phyloP scores from a whole-genome alignment of 2,888 invertebrate genomes.

The Hyles lineata region DNA sequence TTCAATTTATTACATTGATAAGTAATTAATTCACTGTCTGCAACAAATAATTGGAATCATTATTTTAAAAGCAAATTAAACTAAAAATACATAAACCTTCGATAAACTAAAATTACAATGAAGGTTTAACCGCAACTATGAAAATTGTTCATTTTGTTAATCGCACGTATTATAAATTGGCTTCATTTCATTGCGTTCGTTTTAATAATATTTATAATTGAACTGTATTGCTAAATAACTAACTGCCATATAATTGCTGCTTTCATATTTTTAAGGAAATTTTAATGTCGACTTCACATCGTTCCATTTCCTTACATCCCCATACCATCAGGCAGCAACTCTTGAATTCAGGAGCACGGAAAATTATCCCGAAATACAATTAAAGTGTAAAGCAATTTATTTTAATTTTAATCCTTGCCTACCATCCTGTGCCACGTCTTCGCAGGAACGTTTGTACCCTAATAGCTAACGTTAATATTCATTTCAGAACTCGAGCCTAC shows the following conservation, averaged over 20 bases:
- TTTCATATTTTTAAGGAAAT: conserved; percentile 7
- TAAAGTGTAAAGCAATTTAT: conserved; percentile 82
- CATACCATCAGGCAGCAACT: conserved; percentile 69
- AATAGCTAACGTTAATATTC: conserved; percentile 68
- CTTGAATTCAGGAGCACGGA: conserved; percentile 81
- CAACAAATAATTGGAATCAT: not conserved
- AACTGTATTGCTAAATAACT: not conserved
- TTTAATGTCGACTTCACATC: conserved; percentile 50
- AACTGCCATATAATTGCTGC: not conserved
- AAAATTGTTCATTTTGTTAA: conserved; percentile 27
- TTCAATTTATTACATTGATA: not conserved
- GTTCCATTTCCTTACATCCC: conserved; percentile 57
- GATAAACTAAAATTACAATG: not conserved
- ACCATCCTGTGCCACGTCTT: conserved; percentile 56
- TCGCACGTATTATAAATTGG: conserved; percentile 9
- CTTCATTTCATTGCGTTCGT: not conserved
- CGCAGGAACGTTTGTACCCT: conserved; percentile 57
- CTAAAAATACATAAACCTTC: not conserved
- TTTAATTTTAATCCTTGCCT: conserved; percentile 79
- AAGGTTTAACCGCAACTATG: not conserved
- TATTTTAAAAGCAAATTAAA: not conserved
- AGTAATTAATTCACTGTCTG: not conserved
- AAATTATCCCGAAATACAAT: conserved; percentile 84
- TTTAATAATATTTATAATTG: conserved; percentile 8
- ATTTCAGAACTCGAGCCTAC: conserved; percentile 58